Base-by-base conservation (phyloP, 2,797 vertebrate genomes). In the Melanotaenia boesemani region DNA sequence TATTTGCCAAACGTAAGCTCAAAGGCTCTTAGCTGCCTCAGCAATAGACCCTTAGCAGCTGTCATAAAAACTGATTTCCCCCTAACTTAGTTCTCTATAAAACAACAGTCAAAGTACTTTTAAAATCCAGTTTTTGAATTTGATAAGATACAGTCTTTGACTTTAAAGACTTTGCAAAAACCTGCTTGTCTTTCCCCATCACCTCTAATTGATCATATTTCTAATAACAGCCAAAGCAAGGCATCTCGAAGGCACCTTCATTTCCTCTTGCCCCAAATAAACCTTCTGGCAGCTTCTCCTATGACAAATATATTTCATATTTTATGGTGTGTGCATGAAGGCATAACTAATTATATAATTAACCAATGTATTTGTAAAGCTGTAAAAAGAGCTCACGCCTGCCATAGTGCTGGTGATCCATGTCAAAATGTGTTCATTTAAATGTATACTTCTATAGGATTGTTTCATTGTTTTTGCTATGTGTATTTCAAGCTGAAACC, bases 211-310 rank as follows among this genome's bases (percentile, higher is more conserved):
- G 61, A 71, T 79, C 75, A 63, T 74, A 39, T 55, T 70, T 75
- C 32, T 69, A 74, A 67, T 72, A 83, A 71, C 39, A 72, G 66
- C 75, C 58, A 70, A 58, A 69, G 56, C 3, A 11, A 76, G 57
- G 79, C 69, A 70, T 63, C 59, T 15, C 62, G 41, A 60, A 72
- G 22, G 39, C 56, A 60, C 34, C 20, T 60, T 63, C 41, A 82
- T 77, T 46, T 77, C 67, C 68, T 76, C 61, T 34, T 10, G 63
- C 67, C 57, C 9, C 5, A 57, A 50, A 41, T 71, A 80, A 75
- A 79, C 60, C 68, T 36, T 69, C 56, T 72, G 36, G 20, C 64
- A 39, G 41, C 41, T 60, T 62, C 58, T 74, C 50, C 24, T 30
- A 41, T 73, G 41, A 59, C 6, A 39, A 8, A 48, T 57, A 67